phyloP scores from a whole-genome alignment of 2,888 invertebrate genomes.

The Megaustenia siamemsis region DNA sequence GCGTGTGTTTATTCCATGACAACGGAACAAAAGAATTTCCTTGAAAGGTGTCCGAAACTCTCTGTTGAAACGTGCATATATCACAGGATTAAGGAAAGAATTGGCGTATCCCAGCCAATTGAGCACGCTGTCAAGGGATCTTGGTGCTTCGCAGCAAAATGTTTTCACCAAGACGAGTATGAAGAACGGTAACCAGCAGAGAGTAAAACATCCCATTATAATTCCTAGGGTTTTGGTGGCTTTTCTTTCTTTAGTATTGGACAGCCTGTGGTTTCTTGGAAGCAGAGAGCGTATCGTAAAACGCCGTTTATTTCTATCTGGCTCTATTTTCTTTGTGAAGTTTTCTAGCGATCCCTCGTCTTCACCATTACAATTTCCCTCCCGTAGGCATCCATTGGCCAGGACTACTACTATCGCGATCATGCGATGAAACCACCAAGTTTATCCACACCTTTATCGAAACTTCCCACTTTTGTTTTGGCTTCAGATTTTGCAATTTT shows the following conservation, averaged over 20 bases:
- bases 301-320: constrained; percentile 61
- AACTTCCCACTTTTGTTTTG: constrained; percentile 71
- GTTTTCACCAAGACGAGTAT: constrained; percentile 89
- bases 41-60: constrained; percentile 97
- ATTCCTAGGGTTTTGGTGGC: constrained; percentile 98
- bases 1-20: constrained; percentile 77
- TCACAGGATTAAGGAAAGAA: constrained; percentile 95
- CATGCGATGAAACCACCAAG: constrained; percentile 66
- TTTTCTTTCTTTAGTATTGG: constrained; percentile 82
- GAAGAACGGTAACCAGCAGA: constrained; percentile 98
- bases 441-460: constrained; percentile 66
- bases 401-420: constrained; percentile 69
- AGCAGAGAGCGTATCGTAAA: constrained; percentile 72
- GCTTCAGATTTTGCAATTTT: constrained; percentile 74
- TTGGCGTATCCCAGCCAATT: constrained; percentile 90
- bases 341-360: constrained; percentile 69
- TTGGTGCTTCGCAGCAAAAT: constrained; percentile 74
- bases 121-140: constrained; percentile 71
- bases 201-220: constrained; percentile 95
- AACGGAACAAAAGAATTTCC: constrained; percentile 89
- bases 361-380: constrained; percentile 57
- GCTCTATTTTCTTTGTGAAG: constrained; percentile 58
- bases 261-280: constrained; percentile 51
- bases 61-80: constrained; percentile 95
- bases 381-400: constrained; percentile 68